Base-by-base conservation (phyloP, 2,113 vertebrate genomes). In the Pholis gunnellus region DNA sequence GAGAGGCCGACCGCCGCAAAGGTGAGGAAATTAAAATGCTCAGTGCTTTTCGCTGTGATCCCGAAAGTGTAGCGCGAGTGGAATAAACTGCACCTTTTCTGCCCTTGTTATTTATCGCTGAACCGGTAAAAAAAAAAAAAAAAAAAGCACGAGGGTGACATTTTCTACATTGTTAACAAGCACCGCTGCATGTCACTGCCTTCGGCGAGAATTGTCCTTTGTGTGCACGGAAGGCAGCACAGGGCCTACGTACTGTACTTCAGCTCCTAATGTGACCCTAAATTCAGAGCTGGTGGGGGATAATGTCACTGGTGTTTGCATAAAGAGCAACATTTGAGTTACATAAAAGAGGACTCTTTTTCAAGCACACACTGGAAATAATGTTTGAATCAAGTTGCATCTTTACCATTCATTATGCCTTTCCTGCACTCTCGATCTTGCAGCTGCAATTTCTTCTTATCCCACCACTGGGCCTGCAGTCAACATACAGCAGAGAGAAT, bases 91-190 rank as follows among this genome's bases (percentile, higher is more conserved):
- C 34, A 75, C 57, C 66, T 72, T 78, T 78, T 70, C 67, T 70
- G 59, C 40, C 59, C 78, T 78, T 83, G 61, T 89, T 86, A 70
- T 83, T 75, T 67, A 74, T 87, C 78, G 50, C 3, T 88, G 85
- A 83, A 88, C 67, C 72, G 71, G 79, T 77, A 81, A 67, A 25
- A 80, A 70, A 25, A 7, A 54, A 52, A 52, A 20, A n/a, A 6
- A 10, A 54, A 10, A 13, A 67, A 83, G n/a, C 29, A 61, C 0
- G 54, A 69, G 54, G 73, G 81, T 92, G 90, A 86, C 90, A 92
- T 90, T 88, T 91, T 85, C 70, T 83, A 60, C 81, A 79, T 75
- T 83, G 91, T 91, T 93, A 91, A 87, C 84, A 78, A 91, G 86
- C 80, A 2, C 9, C 11, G 86, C 42, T 79, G 71, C 56, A 86